Base-by-base conservation (phyloP, 2,888 invertebrate species). In the Heliothis peltigera region DNA sequence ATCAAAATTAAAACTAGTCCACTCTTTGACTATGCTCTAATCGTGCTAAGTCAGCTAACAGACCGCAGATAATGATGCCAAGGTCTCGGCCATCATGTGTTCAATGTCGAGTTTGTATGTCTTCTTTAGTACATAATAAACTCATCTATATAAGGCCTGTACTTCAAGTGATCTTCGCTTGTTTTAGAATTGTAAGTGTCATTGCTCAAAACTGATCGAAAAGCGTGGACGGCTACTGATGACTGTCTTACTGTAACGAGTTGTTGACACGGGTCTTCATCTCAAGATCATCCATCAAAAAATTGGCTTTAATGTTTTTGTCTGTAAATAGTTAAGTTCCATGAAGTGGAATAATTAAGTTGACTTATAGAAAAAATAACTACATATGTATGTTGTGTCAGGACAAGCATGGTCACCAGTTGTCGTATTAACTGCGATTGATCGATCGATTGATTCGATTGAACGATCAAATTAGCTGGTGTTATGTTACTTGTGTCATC, bases 61-160 rank as follows among this genome's bases (percentile, higher is more conserved):
- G 69, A 74, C 75, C 48, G 74, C 56, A 80, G 83, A 84, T 85
- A 89, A 87, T 77, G 82, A 83, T 86, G 90, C 79, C 89, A 88
- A 90, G 91, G 91, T 64, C 19, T 43, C 19, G 19, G 2, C 72
- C 75, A 53, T 46, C 57, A 60, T 44, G 60, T 22, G 58, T 56
- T 71, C 68, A 81, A 71, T 76, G 65, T 19, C 60, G 44, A 42
- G 61, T 53, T 70, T 69, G 59, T 75, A 64, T 51, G 62, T 70
- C 67, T 71, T 70, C 71, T 68, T 43, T n/a, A 61, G 25, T 21
- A 51, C 44, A 64, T 57, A 78, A 64, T 70, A 66, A 60, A 69
- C 55, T 58, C n/a, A 58, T 22, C 76, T 75, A 54, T 73, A 72
- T 61, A 80, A 43, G 70, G 78, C 56, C 7, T 46, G 43, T 79